These are phyloP conservation scores for Theonella swinhoei DNA, from an alignment of 37 sponge, comb jelly and placozoan species.

Conservation along the genomic window DNA sequence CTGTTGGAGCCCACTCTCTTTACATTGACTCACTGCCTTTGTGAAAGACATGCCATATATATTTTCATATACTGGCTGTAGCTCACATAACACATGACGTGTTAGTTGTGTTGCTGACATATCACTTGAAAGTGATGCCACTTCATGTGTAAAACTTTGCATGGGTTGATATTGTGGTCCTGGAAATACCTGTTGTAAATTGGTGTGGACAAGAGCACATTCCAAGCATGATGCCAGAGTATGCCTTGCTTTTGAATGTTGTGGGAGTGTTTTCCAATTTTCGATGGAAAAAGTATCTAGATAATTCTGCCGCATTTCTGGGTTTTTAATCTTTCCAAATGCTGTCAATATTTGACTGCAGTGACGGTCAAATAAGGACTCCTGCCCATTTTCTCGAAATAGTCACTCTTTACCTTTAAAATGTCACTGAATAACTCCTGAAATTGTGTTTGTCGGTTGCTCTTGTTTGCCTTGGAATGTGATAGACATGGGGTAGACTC, in stretches of 20 bases:
- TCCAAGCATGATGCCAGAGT: not conserved
- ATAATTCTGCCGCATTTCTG: not conserved
- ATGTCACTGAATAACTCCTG: too few relatives aligned
- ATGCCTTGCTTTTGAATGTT: conserved; percentile 6
- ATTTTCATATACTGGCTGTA: conserved; percentile 6
- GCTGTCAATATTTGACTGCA: not conserved
- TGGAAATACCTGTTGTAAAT: not conserved
- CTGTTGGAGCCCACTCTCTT: not conserved
- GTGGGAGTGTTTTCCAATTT: conserved; percentile 4
- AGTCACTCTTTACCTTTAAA: too few relatives aligned
- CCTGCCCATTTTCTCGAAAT: too few relatives aligned
- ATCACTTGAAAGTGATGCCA: not conserved
- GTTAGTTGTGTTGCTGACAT: not conserved
- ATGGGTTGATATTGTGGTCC: not conserved
- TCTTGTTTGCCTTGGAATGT: not conserved
- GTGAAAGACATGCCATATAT: not conserved
- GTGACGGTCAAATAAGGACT: too few relatives aligned
- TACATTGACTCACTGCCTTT: not conserved
- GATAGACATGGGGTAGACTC: not conserved
- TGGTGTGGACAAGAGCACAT: not conserved
- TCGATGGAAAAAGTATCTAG: conserved; percentile 8
- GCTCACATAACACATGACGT: not conserved
- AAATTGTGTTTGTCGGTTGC: not conserved
- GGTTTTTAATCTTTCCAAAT: not conserved
- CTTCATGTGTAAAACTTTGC: not conserved